phyloP scores from a whole-genome alignment of 2,797 vertebrate species.

The Gephyroberyx darwinii region DNA sequence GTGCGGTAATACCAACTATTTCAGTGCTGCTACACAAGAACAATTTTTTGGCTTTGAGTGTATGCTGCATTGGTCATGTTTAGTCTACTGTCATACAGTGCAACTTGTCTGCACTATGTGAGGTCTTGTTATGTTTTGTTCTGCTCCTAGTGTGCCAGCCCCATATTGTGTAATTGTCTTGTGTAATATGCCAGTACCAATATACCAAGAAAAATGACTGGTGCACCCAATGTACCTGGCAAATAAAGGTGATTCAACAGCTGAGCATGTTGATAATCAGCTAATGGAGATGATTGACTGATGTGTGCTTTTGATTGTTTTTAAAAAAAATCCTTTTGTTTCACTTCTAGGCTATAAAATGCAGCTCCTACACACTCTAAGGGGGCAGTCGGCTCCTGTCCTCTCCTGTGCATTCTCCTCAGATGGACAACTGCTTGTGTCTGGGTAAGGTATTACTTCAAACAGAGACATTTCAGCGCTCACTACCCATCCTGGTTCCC shows the following conservation, averaged over 20 bases:
- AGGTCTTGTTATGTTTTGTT: background rate
- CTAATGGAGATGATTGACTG: background rate
- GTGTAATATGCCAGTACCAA: too few species aligned
- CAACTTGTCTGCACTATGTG: background rate
- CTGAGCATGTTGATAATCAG: too few species aligned
- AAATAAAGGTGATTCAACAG: too few species aligned
- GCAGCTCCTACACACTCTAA: constrained; percentile 83
- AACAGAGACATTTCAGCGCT: background rate
- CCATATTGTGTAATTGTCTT: too few species aligned
- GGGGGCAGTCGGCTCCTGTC: constrained; percentile 88
- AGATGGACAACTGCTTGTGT: constrained; percentile 88
- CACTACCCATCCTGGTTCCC: background rate
- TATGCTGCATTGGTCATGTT: background rate
- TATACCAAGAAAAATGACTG: too few species aligned
- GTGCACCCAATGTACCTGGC: too few species aligned
- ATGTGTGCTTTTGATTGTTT: constrained; percentile 3
- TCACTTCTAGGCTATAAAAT: constrained; percentile 82
- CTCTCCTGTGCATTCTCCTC: constrained; percentile 90
- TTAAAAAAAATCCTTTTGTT: too few species aligned
- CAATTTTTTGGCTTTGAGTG: background rate
- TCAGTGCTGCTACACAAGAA: background rate
- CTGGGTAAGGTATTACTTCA: constrained; percentile 83
- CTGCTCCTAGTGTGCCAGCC: too few species aligned
- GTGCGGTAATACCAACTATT: background rate
- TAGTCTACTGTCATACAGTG: too few species aligned